phyloP scores from a whole-genome alignment of 2,113 vertebrate species.

The Psettodes erumei region DNA sequence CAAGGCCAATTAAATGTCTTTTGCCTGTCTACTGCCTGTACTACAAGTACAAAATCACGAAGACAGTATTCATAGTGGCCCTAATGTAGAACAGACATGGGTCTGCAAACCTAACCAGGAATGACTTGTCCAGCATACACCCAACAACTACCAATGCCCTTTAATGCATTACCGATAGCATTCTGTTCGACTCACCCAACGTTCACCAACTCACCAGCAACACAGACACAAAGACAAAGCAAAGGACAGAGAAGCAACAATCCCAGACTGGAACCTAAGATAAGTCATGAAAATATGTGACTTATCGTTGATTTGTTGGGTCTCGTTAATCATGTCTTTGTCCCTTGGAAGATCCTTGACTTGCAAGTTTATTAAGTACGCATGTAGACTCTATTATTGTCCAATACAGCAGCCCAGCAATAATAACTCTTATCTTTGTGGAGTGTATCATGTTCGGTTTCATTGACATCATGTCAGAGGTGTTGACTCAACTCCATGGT shows the following conservation, averaged over 20 bases:
- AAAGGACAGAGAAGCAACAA: background rate
- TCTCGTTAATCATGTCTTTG: background rate
- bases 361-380: background rate
- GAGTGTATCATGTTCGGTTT: slow-evolving; percentile 11
- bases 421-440: background rate
- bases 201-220: background rate
- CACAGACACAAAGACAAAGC: background rate
- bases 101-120: background rate
- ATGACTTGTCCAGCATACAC: background rate
- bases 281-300: background rate
- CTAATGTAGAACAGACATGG: background rate
- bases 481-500: background rate
- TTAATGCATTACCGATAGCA: background rate
- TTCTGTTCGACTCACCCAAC: too few species aligned
- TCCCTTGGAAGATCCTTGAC: background rate
- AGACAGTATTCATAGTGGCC: background rate
- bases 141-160: background rate
- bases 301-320: background rate
- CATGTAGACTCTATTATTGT: background rate
- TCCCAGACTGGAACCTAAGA: background rate
- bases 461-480: slow-evolving; percentile 8
- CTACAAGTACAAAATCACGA: background rate
- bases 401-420: background rate
- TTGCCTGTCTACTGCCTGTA: too few species aligned
- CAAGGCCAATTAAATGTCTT: too few species aligned